These are phyloP conservation scores for Taphrorychus bicolor DNA, from an alignment of 2,888 invertebrate genomes.

Conservation along the genomic window DNA sequence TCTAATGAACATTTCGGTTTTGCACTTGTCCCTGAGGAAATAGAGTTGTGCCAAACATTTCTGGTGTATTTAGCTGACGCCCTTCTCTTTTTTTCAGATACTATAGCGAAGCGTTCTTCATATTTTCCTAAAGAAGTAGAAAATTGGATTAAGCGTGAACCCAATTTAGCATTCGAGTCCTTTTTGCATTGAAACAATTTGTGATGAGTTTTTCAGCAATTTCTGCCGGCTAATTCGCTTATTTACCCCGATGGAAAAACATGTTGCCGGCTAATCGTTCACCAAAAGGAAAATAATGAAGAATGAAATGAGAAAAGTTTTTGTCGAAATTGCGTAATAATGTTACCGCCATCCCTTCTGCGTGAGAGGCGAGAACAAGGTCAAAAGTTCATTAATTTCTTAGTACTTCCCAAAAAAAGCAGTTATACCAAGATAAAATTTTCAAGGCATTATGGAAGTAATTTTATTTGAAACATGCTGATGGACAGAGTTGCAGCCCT, in stretches of 20 bases:
- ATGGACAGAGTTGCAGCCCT: too few relatives aligned
- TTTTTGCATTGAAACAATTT: not conserved
- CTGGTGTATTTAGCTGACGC: not conserved
- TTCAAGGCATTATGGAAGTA: too few relatives aligned
- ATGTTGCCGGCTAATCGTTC: slow-evolving; percentile 15
- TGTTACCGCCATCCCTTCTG: not conserved
- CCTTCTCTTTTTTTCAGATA: not conserved
- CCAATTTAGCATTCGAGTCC: not conserved
- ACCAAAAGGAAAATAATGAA: slow-evolving; percentile 15
- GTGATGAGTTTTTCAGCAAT: not conserved
- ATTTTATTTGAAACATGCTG: too few relatives aligned
- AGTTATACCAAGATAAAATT: too few relatives aligned
- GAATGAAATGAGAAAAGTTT: slow-evolving; percentile 11
- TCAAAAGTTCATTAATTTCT: not conserved
- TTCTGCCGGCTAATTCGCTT: not conserved
- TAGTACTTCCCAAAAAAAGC: not conserved
- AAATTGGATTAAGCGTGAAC: slow-evolving; percentile 3
- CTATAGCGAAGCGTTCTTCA: not conserved
- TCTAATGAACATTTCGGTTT: slow-evolving; percentile 5
- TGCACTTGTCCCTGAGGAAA: not conserved
- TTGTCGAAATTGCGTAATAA: slow-evolving; percentile 3
- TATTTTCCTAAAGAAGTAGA: not conserved
- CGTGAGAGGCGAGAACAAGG: not conserved
- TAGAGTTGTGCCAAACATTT: not conserved
- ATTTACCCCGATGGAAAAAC: slow-evolving; percentile 3